These are phyloP conservation scores for Pholis gunnellus DNA, from an alignment of 2,113 vertebrate genomes.

Conservation along the genomic window DNA sequence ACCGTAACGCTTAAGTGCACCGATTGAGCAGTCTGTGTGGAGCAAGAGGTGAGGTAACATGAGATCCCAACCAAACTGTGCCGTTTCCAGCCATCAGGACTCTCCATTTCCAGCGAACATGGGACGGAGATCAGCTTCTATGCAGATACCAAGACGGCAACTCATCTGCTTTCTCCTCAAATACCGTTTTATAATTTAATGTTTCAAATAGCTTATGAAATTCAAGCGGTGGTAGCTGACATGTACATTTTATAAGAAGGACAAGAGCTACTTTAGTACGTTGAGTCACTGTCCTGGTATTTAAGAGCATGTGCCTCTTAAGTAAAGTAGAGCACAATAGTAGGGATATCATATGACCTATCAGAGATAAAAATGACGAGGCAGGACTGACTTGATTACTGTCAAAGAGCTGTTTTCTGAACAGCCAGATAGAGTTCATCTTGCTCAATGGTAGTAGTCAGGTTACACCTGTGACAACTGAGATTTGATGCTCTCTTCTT, in stretches of 20 bases:
- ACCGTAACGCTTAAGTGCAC: conserved; percentile 67
- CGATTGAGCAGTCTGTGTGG: conserved; percentile 65
- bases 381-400: conserved; percentile 60
- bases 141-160: conserved; percentile 42
- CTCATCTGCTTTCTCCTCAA: conserved; percentile 31
- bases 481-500: conserved; percentile 15
- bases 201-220: conserved; percentile 42
- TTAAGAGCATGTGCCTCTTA: conserved; percentile 50
- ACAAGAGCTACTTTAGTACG: conserved; percentile 38
- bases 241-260: conserved; percentile 36
- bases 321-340: conserved; percentile 53
- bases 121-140: conserved; percentile 20
- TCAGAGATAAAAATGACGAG: conserved; percentile 63
- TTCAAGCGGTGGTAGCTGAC: conserved; percentile 28
- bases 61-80: conserved; percentile 74
- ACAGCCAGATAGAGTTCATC: conserved; percentile 40
- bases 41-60: conserved; percentile 71
- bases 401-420: conserved; percentile 41
- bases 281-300: conserved; percentile 53
- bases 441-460: conserved; percentile 28
- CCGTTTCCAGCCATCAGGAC: conserved; percentile 66
- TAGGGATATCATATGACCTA: conserved; percentile 64
- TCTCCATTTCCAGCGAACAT: conserved; percentile 59
- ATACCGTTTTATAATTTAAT: conserved; percentile 27
- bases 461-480: conserved; percentile 29